Evolutionary conservation across 2,888 invertebrate genomes (phyloP).

Genomic region (Panorpa germanica): DNA sequence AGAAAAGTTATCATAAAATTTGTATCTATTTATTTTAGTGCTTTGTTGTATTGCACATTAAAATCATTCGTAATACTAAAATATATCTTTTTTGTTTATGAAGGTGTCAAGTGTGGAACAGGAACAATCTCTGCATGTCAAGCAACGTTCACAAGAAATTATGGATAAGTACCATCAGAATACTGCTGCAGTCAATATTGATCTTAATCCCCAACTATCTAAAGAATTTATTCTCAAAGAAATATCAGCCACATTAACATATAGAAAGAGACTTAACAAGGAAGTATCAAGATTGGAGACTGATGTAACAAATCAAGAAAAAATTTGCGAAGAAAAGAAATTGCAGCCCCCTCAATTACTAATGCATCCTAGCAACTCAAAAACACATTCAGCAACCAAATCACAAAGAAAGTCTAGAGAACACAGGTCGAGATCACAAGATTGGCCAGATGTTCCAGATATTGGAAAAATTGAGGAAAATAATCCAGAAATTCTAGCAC

Average conservation of each 20-base stretch:
- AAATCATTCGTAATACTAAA: no score
- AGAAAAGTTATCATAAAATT: no score
- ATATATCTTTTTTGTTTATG: constrained; percentile 14
- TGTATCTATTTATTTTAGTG: no score
- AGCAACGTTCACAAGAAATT: constrained; percentile 55
- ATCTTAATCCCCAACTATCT: constrained; percentile 46
- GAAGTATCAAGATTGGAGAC: constrained; percentile 63
- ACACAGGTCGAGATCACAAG: constrained; percentile 63
- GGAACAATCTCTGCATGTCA: constrained; percentile 53
- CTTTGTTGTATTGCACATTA: no score
- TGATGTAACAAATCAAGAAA: constrained; percentile 58
- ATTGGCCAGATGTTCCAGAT: constrained; percentile 84
- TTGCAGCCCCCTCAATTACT: constrained; percentile 18
- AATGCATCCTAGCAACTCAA: constrained; percentile 16
- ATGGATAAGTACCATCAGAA: constrained; percentile 45
- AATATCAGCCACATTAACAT: constrained; percentile 65
- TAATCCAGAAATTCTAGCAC: constrained; percentile 75
- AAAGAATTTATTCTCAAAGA: constrained; percentile 73
- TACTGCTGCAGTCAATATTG: constrained; percentile 32
- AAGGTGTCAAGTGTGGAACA: constrained; percentile 48
- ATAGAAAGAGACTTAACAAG: constrained; percentile 66
- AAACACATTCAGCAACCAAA: constrained; percentile 17
- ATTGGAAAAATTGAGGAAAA: constrained; percentile 82
- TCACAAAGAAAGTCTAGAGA: constrained; percentile 45
- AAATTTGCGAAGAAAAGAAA: constrained; percentile 44